A percentile compares a stretch with the other conserved stretches of the same genome.
phyloP scores from a whole-genome alignment of 2,888 invertebrate species.

The Siphlonurus alternatus region DNA sequence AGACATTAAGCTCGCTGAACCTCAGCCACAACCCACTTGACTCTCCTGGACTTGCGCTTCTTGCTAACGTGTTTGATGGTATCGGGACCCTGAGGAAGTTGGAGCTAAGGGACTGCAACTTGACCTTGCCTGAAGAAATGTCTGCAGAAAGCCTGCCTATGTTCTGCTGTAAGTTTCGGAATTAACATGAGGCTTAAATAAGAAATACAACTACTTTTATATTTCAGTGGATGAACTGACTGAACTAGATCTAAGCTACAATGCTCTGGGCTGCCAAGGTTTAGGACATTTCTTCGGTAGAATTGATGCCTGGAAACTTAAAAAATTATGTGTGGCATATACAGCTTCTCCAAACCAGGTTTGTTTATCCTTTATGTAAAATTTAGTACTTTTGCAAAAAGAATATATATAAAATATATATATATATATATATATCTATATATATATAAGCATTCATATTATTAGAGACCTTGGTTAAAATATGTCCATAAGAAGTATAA shows the following conservation, averaged over 20 bases:
- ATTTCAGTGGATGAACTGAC: background rate
- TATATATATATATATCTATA: background rate
- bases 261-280: background rate
- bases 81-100: background rate
- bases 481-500: no score
- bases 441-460: background rate
- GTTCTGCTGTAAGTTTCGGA: background rate
- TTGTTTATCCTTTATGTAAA: no score
- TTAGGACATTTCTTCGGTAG: background rate
- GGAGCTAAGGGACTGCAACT: background rate
- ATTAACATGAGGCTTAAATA: no score
- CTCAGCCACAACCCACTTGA: background rate
- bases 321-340: background rate
- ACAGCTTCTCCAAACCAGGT: background rate
- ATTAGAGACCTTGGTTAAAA: no score
- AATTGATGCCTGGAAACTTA: background rate
- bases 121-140: background rate
- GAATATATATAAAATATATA: background rate
- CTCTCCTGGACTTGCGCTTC: background rate
- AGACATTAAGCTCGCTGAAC: background rate
- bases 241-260: background rate
- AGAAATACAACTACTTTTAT: background rate
- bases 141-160: background rate
- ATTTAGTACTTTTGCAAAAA: background rate
- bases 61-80: background rate